These are phyloP conservation scores for Tetheella fluctuosa DNA, from an alignment of 2,888 invertebrate species.

Conservation along the genomic window DNA sequence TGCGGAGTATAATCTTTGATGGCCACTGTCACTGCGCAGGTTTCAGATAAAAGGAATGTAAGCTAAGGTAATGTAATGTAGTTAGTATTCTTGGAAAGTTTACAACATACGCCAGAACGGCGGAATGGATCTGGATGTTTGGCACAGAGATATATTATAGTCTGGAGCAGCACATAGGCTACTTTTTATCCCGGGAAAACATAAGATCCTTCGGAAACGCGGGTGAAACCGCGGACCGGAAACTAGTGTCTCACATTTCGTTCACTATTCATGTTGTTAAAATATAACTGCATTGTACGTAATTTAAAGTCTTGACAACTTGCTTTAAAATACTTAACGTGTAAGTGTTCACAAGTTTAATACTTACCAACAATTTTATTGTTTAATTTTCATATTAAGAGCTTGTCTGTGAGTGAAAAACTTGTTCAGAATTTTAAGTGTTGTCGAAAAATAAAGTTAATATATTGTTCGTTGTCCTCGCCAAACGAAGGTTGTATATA, in stretches of 20 bases:
- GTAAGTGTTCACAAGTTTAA: neutral
- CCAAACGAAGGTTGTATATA: neutral
- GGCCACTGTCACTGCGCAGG: neutral
- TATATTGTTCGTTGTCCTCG: neutral
- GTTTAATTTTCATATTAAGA: slow-evolving; percentile 6
- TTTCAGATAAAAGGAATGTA: neutral
- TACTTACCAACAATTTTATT: neutral
- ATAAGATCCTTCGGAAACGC: too few relatives aligned
- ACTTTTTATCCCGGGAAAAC: too few relatives aligned
- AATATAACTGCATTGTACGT: neutral
- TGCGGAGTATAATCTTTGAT: neutral
- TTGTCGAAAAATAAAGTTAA: too few relatives aligned
- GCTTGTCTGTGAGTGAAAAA: slow-evolving; percentile 5
- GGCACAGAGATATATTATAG: too few relatives aligned
- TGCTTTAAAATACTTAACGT: neutral
- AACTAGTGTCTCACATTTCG: too few relatives aligned
- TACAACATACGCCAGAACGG: too few relatives aligned
- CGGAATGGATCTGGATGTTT: too few relatives aligned
- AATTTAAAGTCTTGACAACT: neutral
- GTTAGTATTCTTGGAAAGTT: too few relatives aligned
- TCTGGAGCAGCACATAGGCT: too few relatives aligned
- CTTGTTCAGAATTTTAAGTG: slow-evolving; percentile 5
- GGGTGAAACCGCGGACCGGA: too few relatives aligned
- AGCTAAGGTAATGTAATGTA: too few relatives aligned
- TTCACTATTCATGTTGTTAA: neutral